phyloP scores from a whole-genome alignment of 2,113 vertebrate genomes.

The Lanius ludovicianus region DNA sequence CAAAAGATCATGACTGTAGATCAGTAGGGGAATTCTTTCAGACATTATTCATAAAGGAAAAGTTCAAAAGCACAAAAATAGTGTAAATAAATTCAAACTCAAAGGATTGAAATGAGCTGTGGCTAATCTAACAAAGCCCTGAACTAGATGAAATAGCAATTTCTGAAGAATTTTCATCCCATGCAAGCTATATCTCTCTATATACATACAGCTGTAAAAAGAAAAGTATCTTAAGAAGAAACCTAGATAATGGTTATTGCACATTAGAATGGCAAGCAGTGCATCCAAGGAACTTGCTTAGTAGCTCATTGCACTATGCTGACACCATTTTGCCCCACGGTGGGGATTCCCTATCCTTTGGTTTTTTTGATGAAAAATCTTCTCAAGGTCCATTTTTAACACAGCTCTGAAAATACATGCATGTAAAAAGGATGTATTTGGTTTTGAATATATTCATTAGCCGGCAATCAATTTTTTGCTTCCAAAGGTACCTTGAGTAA shows the following conservation, averaged over 20 bases:
- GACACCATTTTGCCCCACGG: slow-evolving; percentile 19
- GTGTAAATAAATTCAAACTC: slow-evolving; percentile 42
- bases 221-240: not conserved
- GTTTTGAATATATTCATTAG: not conserved
- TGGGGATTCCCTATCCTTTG: not conserved
- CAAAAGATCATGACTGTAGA: slow-evolving; percentile 20
- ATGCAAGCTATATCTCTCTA: not conserved
- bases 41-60: slow-evolving; percentile 40
- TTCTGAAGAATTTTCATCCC: slow-evolving; percentile 10
- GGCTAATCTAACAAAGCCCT: slow-evolving; percentile 13
- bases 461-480: not conserved
- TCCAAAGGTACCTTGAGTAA: not conserved
- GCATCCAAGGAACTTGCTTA: slow-evolving; percentile 35
- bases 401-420: slow-evolving; percentile 47
- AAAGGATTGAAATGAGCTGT: slow-evolving; percentile 24
- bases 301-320: not conserved
- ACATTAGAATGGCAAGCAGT: not conserved
- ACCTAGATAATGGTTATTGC: not conserved
- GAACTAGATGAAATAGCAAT: slow-evolving; percentile 7
- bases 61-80: slow-evolving; percentile 77
- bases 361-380: not conserved
- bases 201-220: not conserved
- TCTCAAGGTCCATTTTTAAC: slow-evolving; percentile 14
- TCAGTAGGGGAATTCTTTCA: slow-evolving; percentile 39
- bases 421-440: slow-evolving; percentile 37